These are phyloP conservation scores for Indicator maculatus DNA, from an alignment of 2,113 vertebrate species.

Conservation along the genomic window DNA sequence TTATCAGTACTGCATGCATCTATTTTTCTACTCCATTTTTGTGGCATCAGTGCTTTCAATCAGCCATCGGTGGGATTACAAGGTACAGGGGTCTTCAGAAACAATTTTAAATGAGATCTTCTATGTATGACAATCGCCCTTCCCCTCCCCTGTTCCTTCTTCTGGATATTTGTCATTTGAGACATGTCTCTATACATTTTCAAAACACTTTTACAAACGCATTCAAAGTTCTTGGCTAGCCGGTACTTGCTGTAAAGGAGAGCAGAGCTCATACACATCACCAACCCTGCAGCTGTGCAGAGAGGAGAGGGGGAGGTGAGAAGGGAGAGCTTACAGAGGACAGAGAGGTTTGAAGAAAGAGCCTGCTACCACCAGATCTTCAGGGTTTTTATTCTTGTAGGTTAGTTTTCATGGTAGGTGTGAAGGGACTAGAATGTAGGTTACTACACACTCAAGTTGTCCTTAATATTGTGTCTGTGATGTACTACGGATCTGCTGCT, in stretches of 20 bases:
- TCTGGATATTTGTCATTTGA: conserved; percentile 45
- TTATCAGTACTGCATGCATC: neutral
- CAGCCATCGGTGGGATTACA: conserved; percentile 28
- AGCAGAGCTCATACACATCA: neutral
- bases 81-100: conserved; percentile 40
- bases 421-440: neutral
- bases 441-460: neutral
- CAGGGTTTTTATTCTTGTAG: neutral
- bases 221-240: neutral
- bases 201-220: neutral
- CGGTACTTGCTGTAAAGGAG: neutral
- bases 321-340: neutral
- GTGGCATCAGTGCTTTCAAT: conserved; percentile 65
- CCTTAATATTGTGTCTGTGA: neutral
- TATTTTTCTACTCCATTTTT: conserved; percentile 47
- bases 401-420: neutral
- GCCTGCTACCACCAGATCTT: neutral
- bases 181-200: conserved; percentile 5
- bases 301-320: neutral
- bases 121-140: neutral
- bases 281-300: neutral
- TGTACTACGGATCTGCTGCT: neutral
- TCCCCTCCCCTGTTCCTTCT: neutral
- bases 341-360: neutral
- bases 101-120: conserved; percentile 30